These are phyloP conservation scores for Battus philenor DNA, from an alignment of 1,140 invertebrate species.

Conservation along the genomic window DNA sequence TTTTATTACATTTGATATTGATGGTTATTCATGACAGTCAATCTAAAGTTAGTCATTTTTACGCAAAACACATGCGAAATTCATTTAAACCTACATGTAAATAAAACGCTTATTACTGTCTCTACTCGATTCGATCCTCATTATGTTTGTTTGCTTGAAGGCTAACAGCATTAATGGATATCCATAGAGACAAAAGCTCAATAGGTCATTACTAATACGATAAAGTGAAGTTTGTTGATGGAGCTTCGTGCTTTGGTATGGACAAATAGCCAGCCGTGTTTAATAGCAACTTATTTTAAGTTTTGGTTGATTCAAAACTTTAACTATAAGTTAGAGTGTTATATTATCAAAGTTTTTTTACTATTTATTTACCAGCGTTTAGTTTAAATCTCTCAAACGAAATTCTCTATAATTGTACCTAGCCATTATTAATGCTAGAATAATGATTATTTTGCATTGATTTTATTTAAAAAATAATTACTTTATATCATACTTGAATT, in stretches of 20 bases:
- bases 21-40: conserved; percentile 69
- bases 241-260: conserved; percentile 33
- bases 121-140: conserved; percentile 52
- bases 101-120: conserved; percentile 45
- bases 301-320: conserved; percentile 74
- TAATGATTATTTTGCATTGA: conserved; percentile 40
- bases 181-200: conserved; percentile 35
- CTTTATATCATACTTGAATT: conserved; percentile 48
- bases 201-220: conserved; percentile 6
- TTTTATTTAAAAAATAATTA: conserved; percentile 35
- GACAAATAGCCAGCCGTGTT: conserved; percentile 46
- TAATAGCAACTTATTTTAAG: conserved; percentile 72
- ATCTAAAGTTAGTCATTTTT: conserved; percentile 37
- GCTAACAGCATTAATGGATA: conserved; percentile 65
- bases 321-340: conserved; percentile 75
- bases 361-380: conserved; percentile 65
- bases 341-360: conserved; percentile 62
- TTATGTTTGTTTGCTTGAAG: conserved; percentile 61
- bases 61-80: conserved; percentile 30
- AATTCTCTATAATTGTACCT: conserved; percentile 32
- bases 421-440: conserved; percentile 52
- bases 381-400: conserved; percentile 58
- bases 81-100: conserved; percentile 43
- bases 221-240: conserved; percentile 8
- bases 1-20: conserved; percentile 63